phyloP scores from a whole-genome alignment of 1,140 invertebrate species.

The Belonocnema kinseyi region DNA sequence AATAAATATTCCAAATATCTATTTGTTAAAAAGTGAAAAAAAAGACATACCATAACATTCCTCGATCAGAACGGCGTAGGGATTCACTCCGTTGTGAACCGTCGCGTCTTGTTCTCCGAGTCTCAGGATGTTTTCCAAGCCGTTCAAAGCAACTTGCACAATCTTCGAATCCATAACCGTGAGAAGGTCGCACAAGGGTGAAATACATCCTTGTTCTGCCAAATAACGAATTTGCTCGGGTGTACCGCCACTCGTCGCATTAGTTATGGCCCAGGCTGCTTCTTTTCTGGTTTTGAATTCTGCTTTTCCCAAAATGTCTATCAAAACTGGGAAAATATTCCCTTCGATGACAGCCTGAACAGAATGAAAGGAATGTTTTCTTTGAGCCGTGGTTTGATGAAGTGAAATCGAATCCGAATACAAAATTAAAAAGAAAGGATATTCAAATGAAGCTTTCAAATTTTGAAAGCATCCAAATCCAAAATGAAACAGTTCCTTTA shows the following conservation, averaged over 20 bases:
- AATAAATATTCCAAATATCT: no score
- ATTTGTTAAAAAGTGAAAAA: not conserved
- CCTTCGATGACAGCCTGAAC: conserved; percentile 94
- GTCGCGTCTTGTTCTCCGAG: conserved; percentile 89
- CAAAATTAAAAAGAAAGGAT: conserved; percentile 24
- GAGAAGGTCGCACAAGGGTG: conserved; percentile 95
- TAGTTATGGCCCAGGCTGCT: conserved; percentile 97
- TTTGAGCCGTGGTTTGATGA: not conserved
- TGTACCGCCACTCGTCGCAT: conserved; percentile 96
- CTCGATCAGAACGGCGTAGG: conserved; percentile 94
- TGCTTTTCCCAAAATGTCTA: conserved; percentile 92
- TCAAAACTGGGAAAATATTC: conserved; percentile 94
- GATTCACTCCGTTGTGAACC: conserved; percentile 85
- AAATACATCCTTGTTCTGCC: conserved; percentile 87
- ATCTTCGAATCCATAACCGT: conserved; percentile 97
- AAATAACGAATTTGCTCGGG: conserved; percentile 91
- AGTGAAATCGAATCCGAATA: not conserved
- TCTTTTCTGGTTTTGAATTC: conserved; percentile 99
- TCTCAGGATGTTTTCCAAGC: conserved; percentile 96
- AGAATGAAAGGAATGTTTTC: conserved; percentile 48
- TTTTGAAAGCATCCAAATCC: no score
- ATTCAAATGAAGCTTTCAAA: not conserved
- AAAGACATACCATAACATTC: conserved; percentile 92
- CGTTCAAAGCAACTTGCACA: conserved; percentile 98
- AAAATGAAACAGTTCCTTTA: no score